These are phyloP conservation scores for Hemibagrus wyckioides DNA, from an alignment of 2,113 vertebrate genomes.

Conservation along the genomic window DNA sequence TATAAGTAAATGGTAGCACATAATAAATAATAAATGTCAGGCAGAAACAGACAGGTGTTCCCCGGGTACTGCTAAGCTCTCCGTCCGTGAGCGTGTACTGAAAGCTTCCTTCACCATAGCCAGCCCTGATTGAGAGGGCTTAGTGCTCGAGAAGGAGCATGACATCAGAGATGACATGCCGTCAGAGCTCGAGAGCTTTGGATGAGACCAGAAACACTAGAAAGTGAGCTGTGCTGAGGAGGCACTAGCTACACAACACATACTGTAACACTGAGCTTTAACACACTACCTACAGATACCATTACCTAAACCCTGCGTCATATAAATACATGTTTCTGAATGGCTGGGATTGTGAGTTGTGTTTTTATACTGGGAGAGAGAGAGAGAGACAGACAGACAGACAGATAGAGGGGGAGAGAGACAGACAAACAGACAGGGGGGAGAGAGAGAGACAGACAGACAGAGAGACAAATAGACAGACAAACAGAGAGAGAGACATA, in stretches of 20 bases:
- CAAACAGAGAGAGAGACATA: too few species aligned
- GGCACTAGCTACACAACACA: background rate
- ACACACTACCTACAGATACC: too few species aligned
- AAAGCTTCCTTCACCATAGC: conserved; percentile 32
- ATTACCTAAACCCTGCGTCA: background rate
- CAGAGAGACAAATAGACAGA: too few species aligned
- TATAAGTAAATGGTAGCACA: too few species aligned
- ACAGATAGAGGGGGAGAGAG: too few species aligned
- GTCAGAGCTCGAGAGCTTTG: conserved; percentile 23
- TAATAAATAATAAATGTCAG: conserved; percentile 31
- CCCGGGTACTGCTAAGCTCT: conserved; percentile 6
- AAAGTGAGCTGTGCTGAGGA: background rate
- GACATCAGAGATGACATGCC: conserved; percentile 18
- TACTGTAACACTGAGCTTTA: background rate
- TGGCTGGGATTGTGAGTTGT: background rate
- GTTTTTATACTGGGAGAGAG: background rate
- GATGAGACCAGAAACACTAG: background rate
- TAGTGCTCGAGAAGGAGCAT: background rate
- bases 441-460: too few species aligned
- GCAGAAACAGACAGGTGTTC: conserved; percentile 34
- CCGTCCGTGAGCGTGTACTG: background rate
- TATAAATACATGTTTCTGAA: background rate
- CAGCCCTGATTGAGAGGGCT: conserved; percentile 21
- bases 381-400: too few species aligned
- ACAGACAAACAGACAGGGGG: too few species aligned